A percentile compares a stretch with the other conserved stretches of the same genome.
phyloP scores from a whole-genome alignment of 2,888 invertebrate species.

The Cataglyphis altisquamis region DNA sequence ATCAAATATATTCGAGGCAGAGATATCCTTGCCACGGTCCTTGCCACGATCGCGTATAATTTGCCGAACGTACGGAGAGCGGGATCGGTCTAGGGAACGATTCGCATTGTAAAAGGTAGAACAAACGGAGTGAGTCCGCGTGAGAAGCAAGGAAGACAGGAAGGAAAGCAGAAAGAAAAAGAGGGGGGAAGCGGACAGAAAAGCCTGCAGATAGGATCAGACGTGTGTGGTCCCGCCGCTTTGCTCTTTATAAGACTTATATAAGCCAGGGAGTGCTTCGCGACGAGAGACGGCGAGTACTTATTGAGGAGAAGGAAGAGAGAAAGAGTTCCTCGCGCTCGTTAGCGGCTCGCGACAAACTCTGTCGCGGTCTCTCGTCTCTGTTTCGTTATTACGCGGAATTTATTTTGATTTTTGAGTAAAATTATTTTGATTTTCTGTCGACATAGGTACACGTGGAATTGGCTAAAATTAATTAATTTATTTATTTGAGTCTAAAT shows the following conservation, averaged over 20 bases:
- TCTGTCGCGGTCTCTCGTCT: slow-evolving; percentile 71
- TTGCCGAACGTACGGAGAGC: slow-evolving; percentile 45
- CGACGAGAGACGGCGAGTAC: slow-evolving; percentile 61
- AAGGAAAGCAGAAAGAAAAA: slow-evolving; percentile 64
- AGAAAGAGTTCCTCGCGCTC: slow-evolving; percentile 78
- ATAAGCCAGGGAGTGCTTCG: slow-evolving; percentile 81
- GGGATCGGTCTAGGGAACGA: slow-evolving; percentile 47
- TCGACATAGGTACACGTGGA: background rate
- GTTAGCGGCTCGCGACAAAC: slow-evolving; percentile 86
- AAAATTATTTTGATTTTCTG: slow-evolving; percentile 35
- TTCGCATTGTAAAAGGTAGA: slow-evolving; percentile 54
- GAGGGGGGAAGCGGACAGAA: slow-evolving; percentile 72
- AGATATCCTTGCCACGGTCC: slow-evolving; percentile 20
- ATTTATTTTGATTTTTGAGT: slow-evolving; percentile 29
- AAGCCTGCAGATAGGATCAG: slow-evolving; percentile 84
- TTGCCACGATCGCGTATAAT: slow-evolving; percentile 52
- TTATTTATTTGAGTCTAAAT: background rate
- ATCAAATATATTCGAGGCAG: slow-evolving; percentile 9
- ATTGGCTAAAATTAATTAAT: background rate
- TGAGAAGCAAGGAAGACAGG: slow-evolving; percentile 22
- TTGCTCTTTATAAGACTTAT: slow-evolving; percentile 86
- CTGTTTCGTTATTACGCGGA: slow-evolving; percentile 45
- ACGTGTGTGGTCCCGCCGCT: slow-evolving; percentile 85
- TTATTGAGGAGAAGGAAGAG: slow-evolving; percentile 31
- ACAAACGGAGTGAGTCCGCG: slow-evolving; percentile 57